Evolutionary conservation across 1,140 invertebrate species (phyloP), one percentile per base, ranked within the genome.

Genomic region (Vanessa tameamea): DNA sequence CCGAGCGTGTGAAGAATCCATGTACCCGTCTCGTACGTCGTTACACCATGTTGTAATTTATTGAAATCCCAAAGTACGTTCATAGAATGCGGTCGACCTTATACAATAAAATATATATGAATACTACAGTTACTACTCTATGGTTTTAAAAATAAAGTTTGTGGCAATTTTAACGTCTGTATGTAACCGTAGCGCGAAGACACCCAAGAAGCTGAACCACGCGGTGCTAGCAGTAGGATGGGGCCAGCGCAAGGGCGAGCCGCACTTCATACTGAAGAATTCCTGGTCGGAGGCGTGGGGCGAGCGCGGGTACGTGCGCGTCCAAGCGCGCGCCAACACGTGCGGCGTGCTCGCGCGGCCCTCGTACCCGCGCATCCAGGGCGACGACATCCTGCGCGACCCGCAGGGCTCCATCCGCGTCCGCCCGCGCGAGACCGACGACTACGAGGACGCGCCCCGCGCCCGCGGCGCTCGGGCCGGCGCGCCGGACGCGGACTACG

Each of bases 221-320:
- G 87, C 87, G 0, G 87, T 91, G 70, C 59, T 88, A 53, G 87
- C 89, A 0, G 87, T 91, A 31, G 89, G 87, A 0, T 91, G 87
- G 86, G 85, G 83, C 14, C 71, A 77, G 69, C 65, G 70, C 12
- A 66, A 75, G 14, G 75, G 77, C 9, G 85, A 83, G 55, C 78
- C 82, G 13, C 75, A 87, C 80, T 85, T 89, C 78, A 83, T 85
- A 20, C 71, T 89, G 31, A 91, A 91, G 82, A 91, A 91, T 75
- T 86, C 86, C n/a, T 91, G 87, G 87, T 82, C 82, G 4, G 75
- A 78, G 11, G 69, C 71, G 61, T 89, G 84, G 84, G 87, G 87
- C 14, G 86, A 88, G 15, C 76, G 69, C 31, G 89, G 89, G 0
- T 91, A 82, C 79, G 69, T 84, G 64, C 78, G 84, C 47, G 57